Evolutionary conservation across 2,888 invertebrate species (phyloP), one percentile per base, ranked within the genome.

Genomic region (Cylloceria caligata): DNA sequence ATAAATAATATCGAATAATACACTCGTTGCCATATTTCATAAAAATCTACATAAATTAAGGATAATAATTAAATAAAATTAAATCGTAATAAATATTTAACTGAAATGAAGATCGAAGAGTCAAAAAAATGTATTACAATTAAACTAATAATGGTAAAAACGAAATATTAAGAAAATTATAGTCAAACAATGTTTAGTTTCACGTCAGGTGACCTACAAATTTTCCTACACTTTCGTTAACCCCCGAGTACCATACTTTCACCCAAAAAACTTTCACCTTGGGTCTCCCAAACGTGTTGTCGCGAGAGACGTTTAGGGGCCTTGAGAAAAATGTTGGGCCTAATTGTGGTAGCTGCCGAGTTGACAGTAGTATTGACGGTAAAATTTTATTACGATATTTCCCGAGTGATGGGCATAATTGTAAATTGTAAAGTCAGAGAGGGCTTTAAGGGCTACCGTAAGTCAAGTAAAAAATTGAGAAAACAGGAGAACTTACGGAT

Each of bases 261-360:
- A 82, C 81, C 81, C n/a, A 45, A 71, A 82, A 75, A 65, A 82
- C 81, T 82, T 82, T 82, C 81, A 82, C 78, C 78, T 65, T 64
- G 69, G 55, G 42, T 30, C 60, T 39, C 42, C 27, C 47, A 45
- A 55, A 45, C 52, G 64, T n/a, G 62, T 34, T 45, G 34, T 34
- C 34, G 34, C 9, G 3, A 5, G 11, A 16, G 34, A 7, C 34
- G 60, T 16, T 60, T 60, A 52, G 52, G 52, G 52, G 13, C 21
- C 52, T 52, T 21, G 24, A 13, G 24, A 52, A 24, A 52, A 52
- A 24, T 24, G 7, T 24, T 24, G 24, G 52, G 11, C 24, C 21
- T 21, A 7, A 21, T 49, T 49, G 49, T 21, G 11, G 49, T 49
- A 2, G 49, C 52, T 52, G 52, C 24, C 24, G 21, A 13, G 52